Evolutionary conservation across 2,113 vertebrate genomes (phyloP).

Genomic region (Antennarius striatus): DNA sequence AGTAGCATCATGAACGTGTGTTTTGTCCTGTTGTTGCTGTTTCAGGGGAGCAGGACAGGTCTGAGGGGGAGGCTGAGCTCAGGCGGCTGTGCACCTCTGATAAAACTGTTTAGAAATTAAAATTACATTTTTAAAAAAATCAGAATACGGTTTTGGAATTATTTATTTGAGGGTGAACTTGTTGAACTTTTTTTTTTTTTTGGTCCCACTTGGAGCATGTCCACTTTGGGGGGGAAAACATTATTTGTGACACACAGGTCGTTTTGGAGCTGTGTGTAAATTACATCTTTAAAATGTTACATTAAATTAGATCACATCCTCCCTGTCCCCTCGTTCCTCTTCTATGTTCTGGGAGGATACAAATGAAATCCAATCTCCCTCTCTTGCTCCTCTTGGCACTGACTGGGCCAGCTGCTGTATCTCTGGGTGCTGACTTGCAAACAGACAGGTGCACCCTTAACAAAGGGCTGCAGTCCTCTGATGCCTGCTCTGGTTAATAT

Average conservation of each 20-base stretch:
- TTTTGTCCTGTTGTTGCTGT: neutral
- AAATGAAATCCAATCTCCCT: constrained; percentile 48
- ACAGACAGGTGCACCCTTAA: constrained; percentile 62
- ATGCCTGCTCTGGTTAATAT: neutral
- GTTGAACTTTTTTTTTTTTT: too few species aligned
- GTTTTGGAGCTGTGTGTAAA: constrained; percentile 35
- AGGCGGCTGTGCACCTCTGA: neutral
- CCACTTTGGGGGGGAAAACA: neutral
- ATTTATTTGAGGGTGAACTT: too few species aligned
- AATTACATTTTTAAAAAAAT: neutral
- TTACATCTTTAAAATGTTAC: constrained; percentile 49
- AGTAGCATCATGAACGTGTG: neutral
- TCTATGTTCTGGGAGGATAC: constrained; percentile 38
- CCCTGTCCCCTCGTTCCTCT: constrained; percentile 20
- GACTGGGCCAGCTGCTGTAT: constrained; percentile 58
- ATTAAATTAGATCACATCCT: constrained; percentile 68
- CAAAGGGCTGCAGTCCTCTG: constrained; percentile 39
- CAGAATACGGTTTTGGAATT: too few species aligned
- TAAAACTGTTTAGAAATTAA: too few species aligned
- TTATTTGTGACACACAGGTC: constrained; percentile 3
- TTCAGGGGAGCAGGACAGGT: neutral
- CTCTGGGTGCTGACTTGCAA: constrained; percentile 38
- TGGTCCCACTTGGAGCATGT: constrained; percentile 1
- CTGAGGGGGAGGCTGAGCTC: constrained; percentile 1
- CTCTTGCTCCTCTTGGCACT: constrained; percentile 32